Evolutionary conservation across 1,140 invertebrate species (phyloP).

Genomic region (Eumaeus atala): DNA sequence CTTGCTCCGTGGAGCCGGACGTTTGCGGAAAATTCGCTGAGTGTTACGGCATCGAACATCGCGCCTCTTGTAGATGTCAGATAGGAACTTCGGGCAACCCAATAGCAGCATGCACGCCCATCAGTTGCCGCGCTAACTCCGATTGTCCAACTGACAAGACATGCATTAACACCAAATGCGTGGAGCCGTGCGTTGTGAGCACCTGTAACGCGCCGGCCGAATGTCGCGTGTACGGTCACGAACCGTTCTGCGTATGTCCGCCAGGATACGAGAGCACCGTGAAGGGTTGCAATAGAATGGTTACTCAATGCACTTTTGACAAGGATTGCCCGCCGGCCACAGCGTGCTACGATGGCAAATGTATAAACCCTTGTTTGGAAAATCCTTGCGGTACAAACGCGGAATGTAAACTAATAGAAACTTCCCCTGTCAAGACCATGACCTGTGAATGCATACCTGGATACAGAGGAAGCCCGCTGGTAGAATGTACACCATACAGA

Average conservation of each 20-base stretch:
- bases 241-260: slow-evolving; percentile 85
- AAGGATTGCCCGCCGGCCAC: slow-evolving; percentile 87
- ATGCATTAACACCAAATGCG: slow-evolving; percentile 87
- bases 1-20: slow-evolving; percentile 79
- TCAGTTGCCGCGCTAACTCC: slow-evolving; percentile 84
- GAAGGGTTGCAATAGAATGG: slow-evolving; percentile 79
- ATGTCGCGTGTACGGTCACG: slow-evolving; percentile 85
- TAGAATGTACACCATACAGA: slow-evolving; percentile 83
- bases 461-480: slow-evolving; percentile 86
- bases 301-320: slow-evolving; percentile 82
- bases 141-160: slow-evolving; percentile 85
- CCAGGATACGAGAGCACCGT: slow-evolving; percentile 83
- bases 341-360: slow-evolving; percentile 87
- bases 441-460: slow-evolving; percentile 90
- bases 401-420: slow-evolving; percentile 86
- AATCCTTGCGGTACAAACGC: slow-evolving; percentile 89
- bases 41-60: slow-evolving; percentile 85
- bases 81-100: slow-evolving; percentile 89
- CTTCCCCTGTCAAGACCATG: slow-evolving; percentile 89
- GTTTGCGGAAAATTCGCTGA: slow-evolving; percentile 83
- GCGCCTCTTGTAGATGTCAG: slow-evolving; percentile 86
- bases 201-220: slow-evolving; percentile 82
- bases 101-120: slow-evolving; percentile 80
- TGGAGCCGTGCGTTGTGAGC: slow-evolving; percentile 82
- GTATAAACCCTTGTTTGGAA: slow-evolving; percentile 88